Base-by-base conservation (phyloP, 1,140 invertebrate species). In the Zaprionus davidi region DNA sequence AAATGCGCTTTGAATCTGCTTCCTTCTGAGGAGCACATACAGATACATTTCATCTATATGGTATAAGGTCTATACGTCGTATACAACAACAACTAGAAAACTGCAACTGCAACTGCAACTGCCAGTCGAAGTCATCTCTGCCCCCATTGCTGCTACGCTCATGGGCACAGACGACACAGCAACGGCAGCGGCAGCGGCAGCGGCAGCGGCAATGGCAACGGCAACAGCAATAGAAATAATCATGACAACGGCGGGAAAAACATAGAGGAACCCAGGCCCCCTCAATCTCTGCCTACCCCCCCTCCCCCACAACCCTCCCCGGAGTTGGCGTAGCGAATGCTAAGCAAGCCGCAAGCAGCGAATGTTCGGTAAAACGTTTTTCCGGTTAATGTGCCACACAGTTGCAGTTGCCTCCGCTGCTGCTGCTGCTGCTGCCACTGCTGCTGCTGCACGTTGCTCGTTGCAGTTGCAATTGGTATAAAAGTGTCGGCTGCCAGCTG, bases 331-430 rank as follows among this genome's bases (percentile, higher is more conserved):
- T 59, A 38, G 51, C 71, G 49, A 74, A 74, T 69, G 57, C 58
- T 13, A 41, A 22, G 24, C 26, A 24, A 28, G 53, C 53, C 22
- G 53, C 53, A 26, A 55, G 60, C 69, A 44, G 60, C 69, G 64
- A 73, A 73, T 60, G 71, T 34, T 67, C 44, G 63, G 55, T 46
- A 65, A 72, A 76, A 44, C 74, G 63, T 67, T 76, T 76, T 76
- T 76, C 74, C 74, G 74, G 74, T 76, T 76, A 76, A 76, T 67
- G 69, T 76, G 69, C 62, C 66, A 60, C 72, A 65, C 59, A 71
- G 53, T 36, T 75, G 66, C 51, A 41, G 36, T 46, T 66, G 49
- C 41, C 6, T n/a, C 22, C 38, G 67, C 55, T 58, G 66, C 44
- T 53, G 81, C 68, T 63, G 62, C 5, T 5, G 20, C 20, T 2